A percentile compares a stretch with the other conserved stretches of the same genome.
Evolutionary conservation across 2,113 vertebrate species (phyloP).

Genomic region (Sorex araneus): DNA sequence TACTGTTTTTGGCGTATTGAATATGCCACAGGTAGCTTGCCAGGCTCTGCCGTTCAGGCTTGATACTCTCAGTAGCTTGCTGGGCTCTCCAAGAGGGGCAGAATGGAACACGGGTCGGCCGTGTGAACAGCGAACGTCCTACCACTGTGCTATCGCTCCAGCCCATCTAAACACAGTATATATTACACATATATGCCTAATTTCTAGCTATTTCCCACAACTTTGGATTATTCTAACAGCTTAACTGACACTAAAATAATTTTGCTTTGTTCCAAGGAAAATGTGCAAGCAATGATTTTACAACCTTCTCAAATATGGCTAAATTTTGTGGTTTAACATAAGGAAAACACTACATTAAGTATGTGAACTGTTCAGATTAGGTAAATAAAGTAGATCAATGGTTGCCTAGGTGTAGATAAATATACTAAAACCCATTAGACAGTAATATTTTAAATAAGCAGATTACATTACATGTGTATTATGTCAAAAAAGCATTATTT

Average conservation of each 20-base stretch:
- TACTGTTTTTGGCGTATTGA: no score
- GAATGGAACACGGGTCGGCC: no score
- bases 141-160: no score
- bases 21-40: no score
- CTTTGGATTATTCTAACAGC: constrained; percentile 35
- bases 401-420: background rate
- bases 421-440: background rate
- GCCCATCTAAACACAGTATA: no score
- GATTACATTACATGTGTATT: background rate
- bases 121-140: no score
- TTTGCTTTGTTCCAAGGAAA: constrained; percentile 1
- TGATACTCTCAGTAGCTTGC: no score
- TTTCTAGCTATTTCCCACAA: background rate
- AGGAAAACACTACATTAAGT: background rate
- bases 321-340: background rate
- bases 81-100: no score
- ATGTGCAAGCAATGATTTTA: background rate
- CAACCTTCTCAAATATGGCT: background rate
- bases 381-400: background rate
- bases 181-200: no score
- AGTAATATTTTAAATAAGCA: background rate
- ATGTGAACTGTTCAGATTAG: background rate
- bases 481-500: background rate
- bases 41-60: no score
- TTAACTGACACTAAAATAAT: background rate